Evolutionary conservation across 2,888 invertebrate genomes (phyloP).

Genomic region (Cecidostiba fungosa): DNA sequence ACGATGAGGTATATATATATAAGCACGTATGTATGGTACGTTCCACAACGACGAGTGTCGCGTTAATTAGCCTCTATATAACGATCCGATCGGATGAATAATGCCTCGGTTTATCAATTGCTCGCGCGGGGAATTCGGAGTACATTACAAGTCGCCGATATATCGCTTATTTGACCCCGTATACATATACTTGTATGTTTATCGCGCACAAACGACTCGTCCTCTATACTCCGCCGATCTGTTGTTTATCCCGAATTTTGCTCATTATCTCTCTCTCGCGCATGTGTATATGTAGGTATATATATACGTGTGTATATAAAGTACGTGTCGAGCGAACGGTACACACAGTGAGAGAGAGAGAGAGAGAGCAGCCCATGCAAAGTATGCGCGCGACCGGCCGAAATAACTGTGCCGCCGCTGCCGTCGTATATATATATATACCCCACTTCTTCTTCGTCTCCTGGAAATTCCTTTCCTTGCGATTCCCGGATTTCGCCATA

Average conservation of each 20-base stretch:
- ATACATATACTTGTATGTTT: neutral
- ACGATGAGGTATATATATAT: too few species aligned
- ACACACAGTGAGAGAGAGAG: neutral
- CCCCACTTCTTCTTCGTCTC: constrained; percentile 14
- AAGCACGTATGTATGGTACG: neutral
- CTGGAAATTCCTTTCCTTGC: constrained; percentile 11
- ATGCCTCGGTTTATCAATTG: neutral
- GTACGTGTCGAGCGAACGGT: constrained; percentile 20
- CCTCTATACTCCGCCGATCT: too few species aligned
- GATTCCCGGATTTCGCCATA: neutral
- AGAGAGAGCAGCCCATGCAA: constrained; percentile 20
- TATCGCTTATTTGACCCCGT: neutral
- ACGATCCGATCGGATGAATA: constrained; percentile 6
- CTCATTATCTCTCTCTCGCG: constrained; percentile 10
- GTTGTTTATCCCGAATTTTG: neutral
- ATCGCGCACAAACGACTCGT: neutral
- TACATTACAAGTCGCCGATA: neutral
- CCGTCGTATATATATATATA: neutral
- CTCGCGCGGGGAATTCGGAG: neutral
- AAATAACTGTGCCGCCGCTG: constrained; percentile 30
- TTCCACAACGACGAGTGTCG: neutral
- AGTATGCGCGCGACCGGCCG: constrained; percentile 21
- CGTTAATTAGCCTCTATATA: neutral
- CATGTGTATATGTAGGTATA: too few species aligned
- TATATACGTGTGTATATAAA: too few species aligned